Evolutionary conservation across 2,888 invertebrate species (phyloP).

Genomic region (Rhynchonema sp.): DNA sequence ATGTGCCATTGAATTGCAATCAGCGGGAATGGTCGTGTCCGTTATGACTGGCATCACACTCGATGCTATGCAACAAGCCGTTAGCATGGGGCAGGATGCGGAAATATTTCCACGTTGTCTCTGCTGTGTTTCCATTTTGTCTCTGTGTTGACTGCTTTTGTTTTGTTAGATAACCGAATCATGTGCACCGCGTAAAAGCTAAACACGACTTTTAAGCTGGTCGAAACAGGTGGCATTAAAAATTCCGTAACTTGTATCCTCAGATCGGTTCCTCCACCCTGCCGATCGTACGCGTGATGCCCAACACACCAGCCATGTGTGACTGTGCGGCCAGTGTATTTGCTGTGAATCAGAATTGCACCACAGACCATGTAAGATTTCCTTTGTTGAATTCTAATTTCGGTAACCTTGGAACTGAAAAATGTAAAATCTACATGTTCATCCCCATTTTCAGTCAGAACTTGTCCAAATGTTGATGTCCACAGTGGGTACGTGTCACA

Average conservation of each 20-base stretch:
- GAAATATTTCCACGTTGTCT: neutral
- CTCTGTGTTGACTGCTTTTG: neutral
- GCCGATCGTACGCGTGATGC: conserved; percentile 24
- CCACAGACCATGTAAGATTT: neutral
- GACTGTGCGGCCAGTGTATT: conserved; percentile 14
- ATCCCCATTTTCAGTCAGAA: neutral
- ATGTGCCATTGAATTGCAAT: neutral
- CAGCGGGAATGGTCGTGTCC: neutral
- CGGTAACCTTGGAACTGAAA: neutral
- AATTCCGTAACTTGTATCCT: no score
- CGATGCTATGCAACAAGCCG: neutral
- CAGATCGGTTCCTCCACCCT: neutral
- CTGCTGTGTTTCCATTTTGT: neutral
- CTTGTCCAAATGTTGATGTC: conserved; percentile 15
- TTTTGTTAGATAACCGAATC: no score
- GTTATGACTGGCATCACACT: neutral
- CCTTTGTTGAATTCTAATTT: neutral
- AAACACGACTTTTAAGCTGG: neutral
- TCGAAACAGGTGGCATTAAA: no score
- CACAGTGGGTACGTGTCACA: conserved; percentile 63
- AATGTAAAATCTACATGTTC: neutral
- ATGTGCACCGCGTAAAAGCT: no score
- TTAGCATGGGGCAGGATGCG: no score
- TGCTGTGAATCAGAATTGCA: neutral
- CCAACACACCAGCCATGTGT: conserved; percentile 21